These are phyloP conservation scores for Aspidoscelis tigris DNA, from an alignment of 2,113 vertebrate genomes.

Conservation along the genomic window DNA sequence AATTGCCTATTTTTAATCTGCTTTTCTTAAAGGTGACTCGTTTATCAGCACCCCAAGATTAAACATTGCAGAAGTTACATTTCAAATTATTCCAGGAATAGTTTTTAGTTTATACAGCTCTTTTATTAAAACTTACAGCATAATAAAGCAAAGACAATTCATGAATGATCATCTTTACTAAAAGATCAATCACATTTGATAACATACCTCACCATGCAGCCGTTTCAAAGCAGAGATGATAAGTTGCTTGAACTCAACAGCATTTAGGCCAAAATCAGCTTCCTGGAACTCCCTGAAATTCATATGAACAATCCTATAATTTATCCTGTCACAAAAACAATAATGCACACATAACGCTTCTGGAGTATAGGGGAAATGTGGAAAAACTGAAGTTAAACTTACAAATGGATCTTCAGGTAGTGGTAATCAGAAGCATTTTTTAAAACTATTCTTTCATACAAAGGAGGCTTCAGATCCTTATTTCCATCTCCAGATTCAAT, in stretches of 20 bases:
- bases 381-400: constrained; percentile 65
- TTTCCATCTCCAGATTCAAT: not conserved
- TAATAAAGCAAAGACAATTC: not conserved
- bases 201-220: constrained; percentile 88
- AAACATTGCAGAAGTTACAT: not conserved
- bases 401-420: constrained; percentile 89
- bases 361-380: no score
- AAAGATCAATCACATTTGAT: not conserved
- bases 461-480: not conserved
- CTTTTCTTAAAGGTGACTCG: not conserved
- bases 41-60: not conserved
- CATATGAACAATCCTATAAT: constrained; percentile 1
- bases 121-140: not conserved
- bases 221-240: constrained; percentile 84
- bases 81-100: not conserved
- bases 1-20: not conserved
- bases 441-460: constrained; percentile 80
- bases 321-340: not conserved
- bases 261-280: constrained; percentile 68
- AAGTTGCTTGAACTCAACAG: constrained; percentile 86
- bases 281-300: constrained; percentile 81
- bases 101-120: no score
- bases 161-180: not conserved
- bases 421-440: constrained; percentile 81
- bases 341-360: not conserved